A percentile compares a stretch with the other conserved stretches of the same genome.
Evolutionary conservation across 2,113 vertebrate species (phyloP).

Genomic region (Gallinago media): DNA sequence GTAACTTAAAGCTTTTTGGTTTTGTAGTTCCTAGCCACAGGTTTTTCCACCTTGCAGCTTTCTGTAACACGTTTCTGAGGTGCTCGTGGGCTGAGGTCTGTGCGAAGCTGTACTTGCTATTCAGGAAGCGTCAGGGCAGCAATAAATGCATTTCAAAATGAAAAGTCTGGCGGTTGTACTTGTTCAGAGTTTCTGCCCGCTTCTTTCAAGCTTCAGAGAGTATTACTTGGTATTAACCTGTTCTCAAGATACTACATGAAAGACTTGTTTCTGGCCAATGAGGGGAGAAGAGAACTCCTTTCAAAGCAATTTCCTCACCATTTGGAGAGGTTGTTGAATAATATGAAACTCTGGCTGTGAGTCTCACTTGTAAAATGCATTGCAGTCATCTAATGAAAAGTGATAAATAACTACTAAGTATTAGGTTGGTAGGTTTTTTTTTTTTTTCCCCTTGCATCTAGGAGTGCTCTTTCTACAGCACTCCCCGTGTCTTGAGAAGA

Average conservation of each 20-base stretch:
- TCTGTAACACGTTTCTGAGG: not conserved
- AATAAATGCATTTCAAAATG: not conserved
- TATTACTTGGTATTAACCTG: not conserved
- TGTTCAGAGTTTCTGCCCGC: not conserved
- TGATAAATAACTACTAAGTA: not conserved
- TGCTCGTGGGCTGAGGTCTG: not conserved
- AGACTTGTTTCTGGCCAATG: not conserved
- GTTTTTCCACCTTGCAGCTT: not conserved
- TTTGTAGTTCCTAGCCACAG: not conserved
- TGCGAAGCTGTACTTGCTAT: not conserved
- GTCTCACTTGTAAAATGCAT: not conserved
- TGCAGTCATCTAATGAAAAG: not conserved
- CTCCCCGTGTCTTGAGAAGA: not conserved
- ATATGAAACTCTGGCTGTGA: rapidly evolving
- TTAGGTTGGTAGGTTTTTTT: too few relatives aligned
- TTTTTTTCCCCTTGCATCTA: not conserved
- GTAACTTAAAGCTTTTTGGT: not conserved
- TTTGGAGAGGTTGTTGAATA: not conserved
- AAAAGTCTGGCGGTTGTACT: not conserved
- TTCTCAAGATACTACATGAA: not conserved
- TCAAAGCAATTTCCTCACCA: not conserved
- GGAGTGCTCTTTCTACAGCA: not conserved
- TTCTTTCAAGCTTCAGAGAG: not conserved
- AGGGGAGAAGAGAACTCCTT: not conserved
- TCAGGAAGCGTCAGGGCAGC: not conserved